Base-by-base conservation (phyloP, 2,113 vertebrate species). In the Myiagra hebetior region DNA sequence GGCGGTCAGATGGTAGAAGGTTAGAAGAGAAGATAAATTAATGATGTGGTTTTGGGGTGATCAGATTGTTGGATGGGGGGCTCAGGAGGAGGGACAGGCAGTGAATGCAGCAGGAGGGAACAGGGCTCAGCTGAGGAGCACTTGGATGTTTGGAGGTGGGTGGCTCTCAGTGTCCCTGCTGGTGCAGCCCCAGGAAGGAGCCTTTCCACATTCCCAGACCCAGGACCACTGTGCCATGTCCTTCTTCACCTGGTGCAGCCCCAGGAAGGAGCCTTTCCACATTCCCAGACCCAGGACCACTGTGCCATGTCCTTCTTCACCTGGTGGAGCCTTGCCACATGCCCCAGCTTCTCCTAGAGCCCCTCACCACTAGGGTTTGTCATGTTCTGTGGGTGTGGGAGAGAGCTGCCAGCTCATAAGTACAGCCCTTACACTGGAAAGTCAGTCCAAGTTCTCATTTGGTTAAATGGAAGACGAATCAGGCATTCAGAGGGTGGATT, bases 201-300 rank as follows among this genome's bases (percentile, higher is more conserved):
- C 21, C 21, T 15, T 14, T 18, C 31, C 5, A 0, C 3, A 2
- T 69, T 41, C 41, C 64, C n/a, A 49, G 37, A n/a, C 11, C 42
- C 0, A 1, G 22, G n/a, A 87, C 17, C 10, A 26, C 55, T 15
- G 15, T 73, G 9, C 52, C 0, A 0, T 2, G 1, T 24, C 39
- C 39, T 88, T 4, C 42, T 50, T 59, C 49, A 50, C 18, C 26
- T 1, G 1, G 1, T 2, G n/a, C n/a, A n/a, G n/a, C n/a, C n/a
- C n/a, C n/a, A n/a, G n/a, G n/a, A n/a, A n/a, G 2, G 15, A 63
- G 55, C 49, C 18, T 39, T 18, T 13, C 30, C 47, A 15, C 1
- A 0, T 24, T 11, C 7, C 17, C 20, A 49, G 37, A n/a, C 11
- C 42, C 0, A 1, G 22, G n/a, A 87, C 17, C 10, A 26, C 55